A percentile compares a stretch with the other conserved stretches of the same genome.
Evolutionary conservation across 2,888 invertebrate species (phyloP).

Genomic region (Ferdinandea cuprea): DNA sequence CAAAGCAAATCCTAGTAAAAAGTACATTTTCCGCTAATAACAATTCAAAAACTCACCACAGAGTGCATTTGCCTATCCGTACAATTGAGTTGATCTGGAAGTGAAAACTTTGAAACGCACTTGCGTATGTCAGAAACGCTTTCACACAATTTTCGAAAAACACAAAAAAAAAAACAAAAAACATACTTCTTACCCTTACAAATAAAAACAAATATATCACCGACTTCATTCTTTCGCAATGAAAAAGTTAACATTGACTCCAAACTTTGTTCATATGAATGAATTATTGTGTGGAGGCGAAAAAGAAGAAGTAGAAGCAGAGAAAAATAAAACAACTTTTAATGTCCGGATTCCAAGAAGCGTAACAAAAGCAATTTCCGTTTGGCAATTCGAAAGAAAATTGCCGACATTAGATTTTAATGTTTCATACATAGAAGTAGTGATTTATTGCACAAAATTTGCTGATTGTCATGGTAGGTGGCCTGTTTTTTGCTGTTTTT

Average conservation of each 20-base stretch:
- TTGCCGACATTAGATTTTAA: constrained; percentile 64
- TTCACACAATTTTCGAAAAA: background rate
- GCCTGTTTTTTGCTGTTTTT: constrained; percentile 2
- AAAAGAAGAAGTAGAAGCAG: background rate
- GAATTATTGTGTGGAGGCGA: background rate
- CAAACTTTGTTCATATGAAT: background rate
- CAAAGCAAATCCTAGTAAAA: no score
- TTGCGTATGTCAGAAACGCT: background rate
- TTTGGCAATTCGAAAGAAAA: constrained; percentile 55
- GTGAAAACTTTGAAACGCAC: constrained; percentile 6
- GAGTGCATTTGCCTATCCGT: constrained; percentile 18
- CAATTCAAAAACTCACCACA: constrained; percentile 33
- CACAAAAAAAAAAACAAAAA: no score
- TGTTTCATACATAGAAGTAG: constrained; percentile 55
- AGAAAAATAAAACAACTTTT: constrained; percentile 1
- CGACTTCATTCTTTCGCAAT: constrained; percentile 31
- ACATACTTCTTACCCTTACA: constrained; percentile 15
- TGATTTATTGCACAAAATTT: constrained; percentile 48
- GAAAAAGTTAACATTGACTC: constrained; percentile 1
- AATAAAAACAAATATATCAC: constrained; percentile 23
- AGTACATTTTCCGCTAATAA: no score
- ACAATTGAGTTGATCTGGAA: background rate
- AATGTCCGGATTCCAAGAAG: constrained; percentile 33
- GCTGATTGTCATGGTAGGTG: constrained; percentile 39
- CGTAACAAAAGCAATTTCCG: constrained; percentile 67